Evolutionary conservation across 1,140 invertebrate species (phyloP), one percentile per base, ranked within the genome.

Genomic region (Gryon sp.): DNA sequence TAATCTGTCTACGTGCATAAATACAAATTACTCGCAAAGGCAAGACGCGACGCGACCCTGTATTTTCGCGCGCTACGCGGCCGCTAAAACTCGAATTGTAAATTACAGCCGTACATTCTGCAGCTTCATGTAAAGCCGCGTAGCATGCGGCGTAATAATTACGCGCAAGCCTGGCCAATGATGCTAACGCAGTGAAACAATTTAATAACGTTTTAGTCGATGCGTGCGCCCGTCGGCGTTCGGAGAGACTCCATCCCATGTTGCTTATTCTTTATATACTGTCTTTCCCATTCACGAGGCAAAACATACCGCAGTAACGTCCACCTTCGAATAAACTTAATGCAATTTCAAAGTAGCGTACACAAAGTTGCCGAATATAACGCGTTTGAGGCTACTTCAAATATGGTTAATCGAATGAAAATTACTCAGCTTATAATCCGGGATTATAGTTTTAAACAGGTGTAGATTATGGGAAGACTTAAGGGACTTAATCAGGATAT

Each of bases 131-230:
- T 70, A 57, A 65, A 60, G 26, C 41, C 73, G 65, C 48, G 62
- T 55, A 68, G 62, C 63, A 68, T 62, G 73, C 73, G 48, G 59
- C 53, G 45, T 72, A 77, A 77, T 72, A 77, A 77, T 77, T 77
- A 66, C 52, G 59, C 18, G 74, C 74, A 77, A 70, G 62, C 63
- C 60, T 20, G 68, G 59, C 60, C 62, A 78, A 62, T 57, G 60
- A 57, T 62, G 69, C 43, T 72, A 74, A 78, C 76, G 79, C 75
- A 74, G 76, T 81, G 72, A 80, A 79, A 78, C 79, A 77, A 81
- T 83, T 83, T 83, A 82, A 81, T 81, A 82, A 82, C 38, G 62
- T 69, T 72, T 60, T 43, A 40, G 43, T 26, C 22, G 55, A 48
- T 55, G 46, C 45, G 59, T 34, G 36, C 45, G n/a, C n/a, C n/a